phyloP scores from a whole-genome alignment of 2,888 invertebrate genomes.

The Lamellibrachia columna region DNA sequence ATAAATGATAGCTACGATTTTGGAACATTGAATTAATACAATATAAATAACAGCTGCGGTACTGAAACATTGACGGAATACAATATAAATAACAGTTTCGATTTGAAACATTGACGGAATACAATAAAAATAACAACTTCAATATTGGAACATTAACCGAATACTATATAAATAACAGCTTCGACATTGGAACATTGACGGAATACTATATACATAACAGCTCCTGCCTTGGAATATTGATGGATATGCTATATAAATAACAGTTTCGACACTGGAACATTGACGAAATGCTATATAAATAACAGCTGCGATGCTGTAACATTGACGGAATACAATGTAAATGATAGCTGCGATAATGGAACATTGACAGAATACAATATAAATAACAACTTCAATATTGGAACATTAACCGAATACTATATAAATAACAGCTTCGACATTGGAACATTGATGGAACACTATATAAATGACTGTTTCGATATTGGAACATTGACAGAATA shows the following conservation, averaged over 20 bases:
- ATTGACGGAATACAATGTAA: background rate
- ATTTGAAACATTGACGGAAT: too few relatives aligned
- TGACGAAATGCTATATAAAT: background rate
- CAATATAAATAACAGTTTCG: too few relatives aligned
- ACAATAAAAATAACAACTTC: too few relatives aligned
- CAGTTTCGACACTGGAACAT: background rate
- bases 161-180: background rate
- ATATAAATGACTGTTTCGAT: background rate
- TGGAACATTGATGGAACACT: background rate
- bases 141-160: too few relatives aligned
- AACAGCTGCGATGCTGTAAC: background rate
- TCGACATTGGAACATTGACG: background rate
- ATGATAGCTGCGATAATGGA: background rate
- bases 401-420: background rate
- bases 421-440: background rate
- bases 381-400: background rate
- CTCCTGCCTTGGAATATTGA: background rate
- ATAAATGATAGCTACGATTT: too few relatives aligned
- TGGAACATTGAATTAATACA: too few relatives aligned
- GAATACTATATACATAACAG: background rate
- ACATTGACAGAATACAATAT: background rate
- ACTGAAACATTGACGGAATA: too few relatives aligned
- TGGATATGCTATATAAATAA: too few relatives aligned
- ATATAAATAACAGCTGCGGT: too few relatives aligned
- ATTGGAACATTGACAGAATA: too few relatives aligned